Percentiles rank a stretch among this genome's conserved stretches.
Evolutionary conservation across 2,113 vertebrate species (phyloP).

Genomic region (Apteryx mantelli): DNA sequence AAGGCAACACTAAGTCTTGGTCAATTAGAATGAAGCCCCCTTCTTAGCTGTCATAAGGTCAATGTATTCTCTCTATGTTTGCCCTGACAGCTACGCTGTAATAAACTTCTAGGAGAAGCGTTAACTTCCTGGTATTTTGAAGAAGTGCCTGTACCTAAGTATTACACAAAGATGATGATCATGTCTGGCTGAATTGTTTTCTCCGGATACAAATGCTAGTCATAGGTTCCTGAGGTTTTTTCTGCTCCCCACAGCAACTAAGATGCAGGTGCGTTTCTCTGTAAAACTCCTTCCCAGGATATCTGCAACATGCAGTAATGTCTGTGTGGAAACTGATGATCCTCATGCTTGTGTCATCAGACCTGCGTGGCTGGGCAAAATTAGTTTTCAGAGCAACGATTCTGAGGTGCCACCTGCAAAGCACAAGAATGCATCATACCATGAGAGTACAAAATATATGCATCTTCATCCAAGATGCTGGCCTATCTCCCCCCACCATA

Average conservation of each 20-base stretch:
- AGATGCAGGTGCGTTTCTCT: constrained; percentile 28
- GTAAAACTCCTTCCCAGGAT: constrained; percentile 42
- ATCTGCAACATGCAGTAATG: constrained; percentile 40
- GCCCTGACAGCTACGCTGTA: neutral
- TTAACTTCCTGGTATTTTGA: too few species aligned
- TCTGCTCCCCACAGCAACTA: neutral
- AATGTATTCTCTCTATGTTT: neutral
- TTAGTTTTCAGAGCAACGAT: constrained; percentile 51
- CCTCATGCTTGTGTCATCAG: constrained; percentile 48
- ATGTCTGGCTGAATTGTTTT: neutral
- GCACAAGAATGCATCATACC: constrained; percentile 67
- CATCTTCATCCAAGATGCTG: constrained; percentile 61
- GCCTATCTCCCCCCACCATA: constrained; percentile 66
- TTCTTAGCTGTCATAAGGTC: neutral
- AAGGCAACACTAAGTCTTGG: neutral
- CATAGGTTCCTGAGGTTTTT: neutral
- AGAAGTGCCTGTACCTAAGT: neutral
- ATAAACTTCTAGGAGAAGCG: constrained; percentile 4
- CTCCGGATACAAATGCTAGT: neutral
- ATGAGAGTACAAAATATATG: constrained; percentile 68
- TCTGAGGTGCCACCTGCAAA: constrained; percentile 60
- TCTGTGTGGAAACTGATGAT: constrained; percentile 42
- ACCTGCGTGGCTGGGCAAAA: constrained; percentile 48
- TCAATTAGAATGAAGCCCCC: neutral
- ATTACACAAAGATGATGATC: neutral